Conservation (phyloP, 35 echinoderm and acorn worm genomes). For the Holothuria glaberrima region DNA sequence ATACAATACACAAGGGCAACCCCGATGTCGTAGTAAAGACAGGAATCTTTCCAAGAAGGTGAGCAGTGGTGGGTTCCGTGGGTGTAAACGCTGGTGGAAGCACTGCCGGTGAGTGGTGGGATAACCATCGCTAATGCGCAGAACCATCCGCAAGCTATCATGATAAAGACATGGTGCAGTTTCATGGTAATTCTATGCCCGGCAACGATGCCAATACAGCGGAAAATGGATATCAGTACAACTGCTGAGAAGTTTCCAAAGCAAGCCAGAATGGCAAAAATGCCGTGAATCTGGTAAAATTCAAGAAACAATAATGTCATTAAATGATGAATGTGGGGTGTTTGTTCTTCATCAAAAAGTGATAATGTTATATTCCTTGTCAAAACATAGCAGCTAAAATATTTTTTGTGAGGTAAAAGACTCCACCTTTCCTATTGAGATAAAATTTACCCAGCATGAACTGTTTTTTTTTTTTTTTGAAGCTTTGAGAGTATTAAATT, state of each 20-base stretch:
- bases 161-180: not conserved
- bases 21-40: not conserved
- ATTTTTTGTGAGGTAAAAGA: no score
- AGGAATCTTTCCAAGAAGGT: not conserved
- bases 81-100: not conserved
- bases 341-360: no score
- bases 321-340: no score
- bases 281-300: constrained; percentile 4
- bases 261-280: constrained; percentile 5
- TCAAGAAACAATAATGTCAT: no score
- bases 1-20: not conserved
- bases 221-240: constrained; percentile 4
- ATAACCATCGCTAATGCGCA: not conserved
- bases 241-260: constrained; percentile 23
- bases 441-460: no score
- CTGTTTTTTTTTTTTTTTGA: no score
- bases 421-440: no score
- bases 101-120: not conserved
- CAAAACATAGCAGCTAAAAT: no score
- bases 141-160: constrained; percentile 2
- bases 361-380: no score
- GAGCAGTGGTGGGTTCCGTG: constrained; percentile 15
- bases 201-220: constrained; percentile 3
- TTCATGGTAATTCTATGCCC: not conserved
- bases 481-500: no score